A percentile compares a stretch with the other conserved stretches of the same genome.
phyloP scores from a whole-genome alignment of 2,113 vertebrate species.

The Strigops habroptila region DNA sequence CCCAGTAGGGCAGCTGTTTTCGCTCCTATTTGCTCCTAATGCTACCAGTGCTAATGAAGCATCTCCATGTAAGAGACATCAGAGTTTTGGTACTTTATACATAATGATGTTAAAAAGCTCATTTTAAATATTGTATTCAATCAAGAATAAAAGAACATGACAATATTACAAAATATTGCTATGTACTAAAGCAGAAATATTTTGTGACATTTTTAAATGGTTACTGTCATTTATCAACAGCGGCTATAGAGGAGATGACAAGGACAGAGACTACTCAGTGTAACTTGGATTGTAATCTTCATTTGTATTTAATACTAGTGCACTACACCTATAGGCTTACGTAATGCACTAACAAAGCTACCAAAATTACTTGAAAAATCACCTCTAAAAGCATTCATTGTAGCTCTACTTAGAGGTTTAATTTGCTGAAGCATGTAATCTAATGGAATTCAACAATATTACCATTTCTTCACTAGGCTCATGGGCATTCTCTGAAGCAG shows the following conservation, averaged over 20 bases:
- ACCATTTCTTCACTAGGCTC: slow-evolving; percentile 88
- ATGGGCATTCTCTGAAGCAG: slow-evolving; percentile 87
- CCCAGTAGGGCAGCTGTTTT: neutral
- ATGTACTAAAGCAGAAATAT: neutral
- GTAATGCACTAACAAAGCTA: neutral
- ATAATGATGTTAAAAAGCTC: neutral
- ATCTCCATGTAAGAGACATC: neutral
- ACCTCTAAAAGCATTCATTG: neutral
- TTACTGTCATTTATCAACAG: neutral
- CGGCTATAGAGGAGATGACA: neutral
- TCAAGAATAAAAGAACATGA: neutral
- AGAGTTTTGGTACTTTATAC: neutral
- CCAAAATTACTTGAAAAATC: neutral
- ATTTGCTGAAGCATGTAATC: neutral
- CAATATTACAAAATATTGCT: neutral
- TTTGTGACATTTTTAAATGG: neutral
- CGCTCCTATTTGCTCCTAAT: neutral
- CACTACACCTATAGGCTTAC: neutral
- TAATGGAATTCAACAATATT: slow-evolving; percentile 33
- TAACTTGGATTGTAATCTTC: neutral
- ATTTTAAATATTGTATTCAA: neutral
- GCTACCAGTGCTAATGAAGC: neutral
- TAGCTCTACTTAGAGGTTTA: neutral
- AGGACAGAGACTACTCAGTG: neutral
- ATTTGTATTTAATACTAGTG: neutral